Conservation (phyloP, 2,888 invertebrate species). For the Sesia bembeciformis region DNA sequence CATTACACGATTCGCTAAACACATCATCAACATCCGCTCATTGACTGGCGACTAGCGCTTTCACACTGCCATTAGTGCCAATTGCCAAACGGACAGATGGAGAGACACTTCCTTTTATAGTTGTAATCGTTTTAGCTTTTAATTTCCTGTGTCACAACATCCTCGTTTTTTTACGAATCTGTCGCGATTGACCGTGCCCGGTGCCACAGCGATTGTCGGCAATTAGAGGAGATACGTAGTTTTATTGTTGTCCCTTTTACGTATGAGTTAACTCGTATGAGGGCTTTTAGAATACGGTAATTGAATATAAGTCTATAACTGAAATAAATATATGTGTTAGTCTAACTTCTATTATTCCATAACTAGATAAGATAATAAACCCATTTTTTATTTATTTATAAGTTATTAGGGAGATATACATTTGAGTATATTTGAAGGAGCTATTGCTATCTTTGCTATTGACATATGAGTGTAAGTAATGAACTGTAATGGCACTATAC, state of each 20-base stretch:
- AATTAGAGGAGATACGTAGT: neutral
- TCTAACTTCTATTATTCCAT: too few species aligned
- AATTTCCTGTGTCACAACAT: neutral
- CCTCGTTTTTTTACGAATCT: neutral
- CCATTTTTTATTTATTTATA: too few species aligned
- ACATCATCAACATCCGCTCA: neutral
- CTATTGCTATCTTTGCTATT: too few species aligned
- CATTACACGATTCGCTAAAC: neutral
- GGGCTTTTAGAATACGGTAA: too few species aligned
- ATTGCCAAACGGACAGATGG: neutral
- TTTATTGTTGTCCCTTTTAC: neutral
- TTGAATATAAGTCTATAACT: too few species aligned
- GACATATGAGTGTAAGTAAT: too few species aligned
- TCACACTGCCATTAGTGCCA: neutral
- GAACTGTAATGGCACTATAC: too few species aligned
- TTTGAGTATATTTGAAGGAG: too few species aligned
- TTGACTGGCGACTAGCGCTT: neutral
- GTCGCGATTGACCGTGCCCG: neutral
- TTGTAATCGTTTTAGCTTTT: neutral
- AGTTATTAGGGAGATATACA: too few species aligned
- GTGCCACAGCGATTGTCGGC: neutral
- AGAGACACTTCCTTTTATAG: neutral
- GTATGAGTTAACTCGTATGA: too few species aligned
- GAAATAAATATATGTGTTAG: too few species aligned
- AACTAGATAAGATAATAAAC: too few species aligned